phyloP scores from a whole-genome alignment of 2,888 invertebrate genomes.

The Drosophila mercatorum region DNA sequence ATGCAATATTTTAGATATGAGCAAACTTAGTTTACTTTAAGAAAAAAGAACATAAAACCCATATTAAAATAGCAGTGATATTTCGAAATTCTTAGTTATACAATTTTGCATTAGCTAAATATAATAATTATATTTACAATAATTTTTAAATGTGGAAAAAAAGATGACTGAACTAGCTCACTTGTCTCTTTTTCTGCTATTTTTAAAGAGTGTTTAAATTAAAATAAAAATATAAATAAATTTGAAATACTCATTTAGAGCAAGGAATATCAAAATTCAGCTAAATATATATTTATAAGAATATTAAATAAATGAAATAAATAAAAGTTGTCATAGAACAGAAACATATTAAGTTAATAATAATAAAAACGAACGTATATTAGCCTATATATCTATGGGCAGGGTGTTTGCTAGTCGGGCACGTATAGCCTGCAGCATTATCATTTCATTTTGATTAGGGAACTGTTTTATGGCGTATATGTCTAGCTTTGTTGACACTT shows the following conservation, averaged over 20 bases:
- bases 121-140: conserved; percentile 1
- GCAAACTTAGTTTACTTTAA: background rate
- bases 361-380: background rate
- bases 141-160: conserved; percentile 28
- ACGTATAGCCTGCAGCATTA: background rate
- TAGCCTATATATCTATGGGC: background rate
- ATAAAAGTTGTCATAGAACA: conserved; percentile 3
- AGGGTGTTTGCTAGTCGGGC: background rate
- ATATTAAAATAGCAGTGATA: conserved; percentile 26
- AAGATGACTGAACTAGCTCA: conserved; percentile 45
- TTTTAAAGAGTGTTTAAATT: conserved; percentile 11
- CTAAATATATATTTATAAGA: background rate
- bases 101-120: conserved; percentile 12
- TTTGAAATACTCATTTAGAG: background rate
- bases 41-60: background rate
- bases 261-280: background rate
- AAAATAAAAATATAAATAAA: background rate
- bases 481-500: background rate
- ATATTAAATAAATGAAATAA: background rate
- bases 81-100: conserved; percentile 15
- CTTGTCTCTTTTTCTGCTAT: conserved; percentile 80
- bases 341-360: background rate
- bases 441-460: conserved; percentile 1
- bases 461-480: background rate
- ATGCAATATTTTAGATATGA: conserved; percentile 27